Percentiles rank a stretch among this genome's conserved stretches.
These are phyloP conservation scores for Hemibagrus wyckioides DNA, from an alignment of 2,113 vertebrate species.

Conservation along the genomic window DNA sequence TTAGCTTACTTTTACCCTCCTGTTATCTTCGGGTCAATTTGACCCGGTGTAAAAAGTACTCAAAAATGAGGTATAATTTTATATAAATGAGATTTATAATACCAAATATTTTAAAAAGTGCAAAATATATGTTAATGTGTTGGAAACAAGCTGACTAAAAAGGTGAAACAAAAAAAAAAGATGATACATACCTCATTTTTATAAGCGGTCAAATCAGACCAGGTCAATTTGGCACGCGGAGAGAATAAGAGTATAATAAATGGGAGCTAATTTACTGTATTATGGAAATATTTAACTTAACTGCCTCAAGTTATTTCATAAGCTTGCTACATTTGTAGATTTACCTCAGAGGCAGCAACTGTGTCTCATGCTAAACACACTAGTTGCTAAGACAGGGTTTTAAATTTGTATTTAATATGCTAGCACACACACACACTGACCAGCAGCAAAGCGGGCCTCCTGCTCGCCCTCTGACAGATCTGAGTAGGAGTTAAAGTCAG, in stretches of 20 bases:
- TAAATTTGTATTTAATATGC: not conserved
- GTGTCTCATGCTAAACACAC: not conserved
- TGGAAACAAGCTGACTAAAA: no score
- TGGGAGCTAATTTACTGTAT: not conserved
- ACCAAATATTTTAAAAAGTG: no score
- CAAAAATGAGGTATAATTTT: no score
- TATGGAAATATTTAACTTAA: not conserved
- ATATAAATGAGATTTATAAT: no score
- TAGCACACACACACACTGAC: constrained; percentile 63
- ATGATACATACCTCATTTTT: no score
- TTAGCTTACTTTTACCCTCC: not conserved
- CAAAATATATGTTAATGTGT: no score
- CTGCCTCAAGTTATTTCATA: not conserved
- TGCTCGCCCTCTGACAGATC: constrained; percentile 95
- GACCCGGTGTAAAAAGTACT: no score
- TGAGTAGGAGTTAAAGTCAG: constrained; percentile 93
- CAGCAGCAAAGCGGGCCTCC: constrained; percentile 93
- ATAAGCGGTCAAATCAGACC: no score
- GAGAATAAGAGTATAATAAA: no score
- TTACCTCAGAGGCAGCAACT: not conserved
- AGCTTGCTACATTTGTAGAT: not conserved
- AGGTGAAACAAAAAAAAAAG: no score
- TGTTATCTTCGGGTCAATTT: no score
- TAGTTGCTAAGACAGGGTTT: not conserved
- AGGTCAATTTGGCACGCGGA: no score